Base-by-base conservation (phyloP, 2,113 vertebrate genomes). In the Castor canadensis region DNA sequence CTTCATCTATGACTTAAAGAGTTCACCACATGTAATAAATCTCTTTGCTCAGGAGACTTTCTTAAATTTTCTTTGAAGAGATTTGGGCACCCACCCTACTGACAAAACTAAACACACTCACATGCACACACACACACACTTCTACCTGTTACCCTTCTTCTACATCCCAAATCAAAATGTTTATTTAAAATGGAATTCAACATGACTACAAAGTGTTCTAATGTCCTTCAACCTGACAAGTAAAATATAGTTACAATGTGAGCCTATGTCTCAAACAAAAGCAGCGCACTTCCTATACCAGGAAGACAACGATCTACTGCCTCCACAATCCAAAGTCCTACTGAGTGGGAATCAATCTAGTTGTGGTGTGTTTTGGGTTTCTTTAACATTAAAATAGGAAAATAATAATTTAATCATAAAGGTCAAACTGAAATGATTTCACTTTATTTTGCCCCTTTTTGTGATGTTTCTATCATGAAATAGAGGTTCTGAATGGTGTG, bases 11-110 rank as follows among this genome's bases (percentile, higher is more conserved):
- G 97, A 98, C 98, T 98, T 97, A 97, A 91, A 96, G 98, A 98
- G 98, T 98, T 98, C 98, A 97, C 97, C 96, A 98, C 91, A 96
- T 93, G 91, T 97, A 97, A 98, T 98, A 97, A 98, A 98, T 98
- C 98, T 97, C 96, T 98, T 97, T 93, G 85, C 96, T 98, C 97
- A 93, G 60, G 97, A 96, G 98, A 96, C 91, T 95, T 82, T 95
- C 96, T 97, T 97, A 98, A 95, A 97, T 97, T 97, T 97, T 97
- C 89, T 98, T 98, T 98, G 96, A 97, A 98, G 97, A 98, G 97
- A 96, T 96, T 97, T 98, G 88, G 91, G 24, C 71, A 94, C 86
- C 96, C 93, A 82, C 90, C 93, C 93, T 94, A 97, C 38, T 96
- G 75, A 77, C 95, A 73, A 94, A 97, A 96, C 75, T 73, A 87